Base-by-base conservation (phyloP, 2,888 invertebrate species). In the Acleris literana region DNA sequence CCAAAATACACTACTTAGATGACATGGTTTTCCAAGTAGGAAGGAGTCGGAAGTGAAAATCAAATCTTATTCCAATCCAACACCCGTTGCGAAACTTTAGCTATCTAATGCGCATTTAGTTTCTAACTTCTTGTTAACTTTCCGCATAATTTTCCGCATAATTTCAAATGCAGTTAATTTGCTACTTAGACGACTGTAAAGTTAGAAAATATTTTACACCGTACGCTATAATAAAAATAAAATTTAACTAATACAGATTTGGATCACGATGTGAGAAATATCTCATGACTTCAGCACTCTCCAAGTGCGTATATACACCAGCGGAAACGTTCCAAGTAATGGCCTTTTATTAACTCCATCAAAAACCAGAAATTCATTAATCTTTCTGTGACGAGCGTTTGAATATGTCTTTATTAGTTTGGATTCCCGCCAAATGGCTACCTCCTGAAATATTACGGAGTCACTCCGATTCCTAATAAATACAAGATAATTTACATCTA, bases 371-470 rank as follows among this genome's bases (percentile, higher is more conserved):
- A 17, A 3, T 18, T n/a, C 18, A 33, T 59, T 59, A 59, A 46
- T 33, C 49, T 59, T n/a, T 48, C 13, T 33, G 16, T 33, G 20
- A 59, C 2, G 49, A 49, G 20, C 17, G 20, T 59, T 59, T 59
- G 49, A 59, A 59, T 59, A 58, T 58, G 33, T 33, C 58, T 59
- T 59, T 39, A 59, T 59, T 49, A 59, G 33, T 16, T 48, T 59
- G 58, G 58, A 59, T 49, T 49, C n/a, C 29, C 33, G 58, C 58
- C 58, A 59, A 59, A 59, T 49, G 49, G 39, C 49, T 20, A 59
- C 33, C 16, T 59, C 33, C 20, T 33, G 33, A 49, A 49, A 49
- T 59, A 49, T 33, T 6, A 59, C 33, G 33, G 20, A 58, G 33
- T 16, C 33, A 25, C 18, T 33, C 13, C 18, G 57, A 49, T 59